Conservation (phyloP, 1,140 invertebrate genomes). For the Lepidurus arcticus region DNA sequence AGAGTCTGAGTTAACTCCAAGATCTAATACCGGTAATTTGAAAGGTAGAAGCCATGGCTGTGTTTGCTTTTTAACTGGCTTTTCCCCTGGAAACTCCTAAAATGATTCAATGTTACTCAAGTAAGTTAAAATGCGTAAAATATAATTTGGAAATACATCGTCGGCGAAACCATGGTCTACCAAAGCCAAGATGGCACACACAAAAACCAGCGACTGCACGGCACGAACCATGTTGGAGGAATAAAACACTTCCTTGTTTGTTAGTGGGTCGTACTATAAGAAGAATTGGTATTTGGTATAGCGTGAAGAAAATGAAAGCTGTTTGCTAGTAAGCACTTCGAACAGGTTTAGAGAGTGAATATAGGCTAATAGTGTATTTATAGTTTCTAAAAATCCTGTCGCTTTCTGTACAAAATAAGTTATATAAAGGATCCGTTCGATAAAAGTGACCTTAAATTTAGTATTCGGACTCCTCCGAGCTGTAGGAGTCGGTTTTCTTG, state of each 20-base stretch:
- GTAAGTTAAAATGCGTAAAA: neutral
- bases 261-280: neutral
- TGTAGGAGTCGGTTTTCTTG: neutral
- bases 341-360: neutral
- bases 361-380: neutral
- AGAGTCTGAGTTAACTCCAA: neutral
- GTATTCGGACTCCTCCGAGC: neutral
- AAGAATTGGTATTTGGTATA: neutral
- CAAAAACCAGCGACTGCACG: neutral
- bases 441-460: neutral
- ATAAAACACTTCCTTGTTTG: slow-evolving; percentile 1
- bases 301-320: neutral
- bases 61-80: neutral
- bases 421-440: neutral
- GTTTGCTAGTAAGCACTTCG: neutral
- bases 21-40: neutral
- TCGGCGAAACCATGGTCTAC: neutral
- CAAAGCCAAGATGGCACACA: neutral
- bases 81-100: neutral
- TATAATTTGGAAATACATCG: neutral
- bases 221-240: neutral
- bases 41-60: neutral
- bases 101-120: neutral
- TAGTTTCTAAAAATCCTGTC: neutral
- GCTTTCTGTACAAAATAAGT: neutral